A percentile compares a stretch with the other conserved stretches of the same genome.
phyloP scores from a whole-genome alignment of 2,888 invertebrate species.

The Pammene aurita region DNA sequence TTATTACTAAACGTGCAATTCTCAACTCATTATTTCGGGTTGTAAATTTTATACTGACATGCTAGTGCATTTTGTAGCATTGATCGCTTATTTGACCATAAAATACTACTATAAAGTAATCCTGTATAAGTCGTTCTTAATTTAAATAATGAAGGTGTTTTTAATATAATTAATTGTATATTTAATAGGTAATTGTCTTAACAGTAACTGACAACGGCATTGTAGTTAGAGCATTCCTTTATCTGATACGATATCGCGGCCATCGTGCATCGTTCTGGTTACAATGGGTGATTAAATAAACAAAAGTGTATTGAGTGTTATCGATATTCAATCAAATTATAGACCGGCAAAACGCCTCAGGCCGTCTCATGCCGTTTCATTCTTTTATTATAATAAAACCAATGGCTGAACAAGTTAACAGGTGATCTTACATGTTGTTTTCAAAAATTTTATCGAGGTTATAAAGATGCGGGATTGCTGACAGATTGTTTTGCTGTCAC shows the following conservation, averaged over 20 bases:
- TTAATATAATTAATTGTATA: neutral
- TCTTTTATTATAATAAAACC: neutral
- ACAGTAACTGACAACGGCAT: neutral
- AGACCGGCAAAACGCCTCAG: neutral
- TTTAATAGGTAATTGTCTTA: neutral
- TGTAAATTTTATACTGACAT: too few relatives aligned
- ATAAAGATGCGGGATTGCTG: too few relatives aligned
- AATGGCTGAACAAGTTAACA: too few relatives aligned
- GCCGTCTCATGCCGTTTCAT: neutral
- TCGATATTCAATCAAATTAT: constrained; percentile 17
- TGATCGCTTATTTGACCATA: too few relatives aligned
- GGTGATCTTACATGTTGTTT: too few relatives aligned
- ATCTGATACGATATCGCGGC: constrained; percentile 25
- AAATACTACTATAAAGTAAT: neutral
- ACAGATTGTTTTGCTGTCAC: too few relatives aligned
- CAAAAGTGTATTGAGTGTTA: constrained; percentile 24
- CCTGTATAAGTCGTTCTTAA: neutral
- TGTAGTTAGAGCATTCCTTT: neutral
- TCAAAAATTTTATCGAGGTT: too few relatives aligned
- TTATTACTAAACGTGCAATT: too few relatives aligned
- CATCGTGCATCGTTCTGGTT: constrained; percentile 22
- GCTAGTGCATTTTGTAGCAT: too few relatives aligned
- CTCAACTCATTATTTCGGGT: too few relatives aligned
- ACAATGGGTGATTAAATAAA: constrained; percentile 21
- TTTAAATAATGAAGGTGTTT: neutral